A percentile compares a stretch with the other conserved stretches of the same genome.
Evolutionary conservation across 2,113 vertebrate species (phyloP).

Genomic region (Plectropomus leopardus): DNA sequence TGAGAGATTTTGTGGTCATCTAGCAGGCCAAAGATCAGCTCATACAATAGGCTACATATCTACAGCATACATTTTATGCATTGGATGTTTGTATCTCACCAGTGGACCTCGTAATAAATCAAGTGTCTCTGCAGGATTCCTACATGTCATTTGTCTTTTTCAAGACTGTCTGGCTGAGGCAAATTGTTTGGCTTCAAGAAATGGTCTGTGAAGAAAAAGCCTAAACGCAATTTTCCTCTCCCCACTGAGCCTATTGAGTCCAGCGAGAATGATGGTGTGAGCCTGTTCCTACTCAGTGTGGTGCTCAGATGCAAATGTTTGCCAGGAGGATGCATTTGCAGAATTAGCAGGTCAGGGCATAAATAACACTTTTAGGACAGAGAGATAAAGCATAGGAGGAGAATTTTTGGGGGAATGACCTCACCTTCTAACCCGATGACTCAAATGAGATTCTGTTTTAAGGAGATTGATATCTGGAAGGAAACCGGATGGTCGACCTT

Average conservation of each 20-base stretch:
- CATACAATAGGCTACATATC: not conserved
- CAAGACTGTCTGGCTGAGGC: slow-evolving; percentile 14
- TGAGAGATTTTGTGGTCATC: not conserved
- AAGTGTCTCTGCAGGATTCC: not conserved
- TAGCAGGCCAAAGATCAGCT: not conserved
- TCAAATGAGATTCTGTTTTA: slow-evolving; percentile 48
- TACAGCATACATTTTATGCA: not conserved
- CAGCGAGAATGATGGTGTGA: slow-evolving; percentile 18
- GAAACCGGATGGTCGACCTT: slow-evolving; percentile 10
- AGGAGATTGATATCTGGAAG: slow-evolving; percentile 50
- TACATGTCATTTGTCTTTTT: slow-evolving; percentile 24
- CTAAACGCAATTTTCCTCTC: not conserved
- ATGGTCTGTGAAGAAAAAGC: slow-evolving; percentile 4
- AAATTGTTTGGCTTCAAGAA: slow-evolving; percentile 13
- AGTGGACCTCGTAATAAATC: not conserved
- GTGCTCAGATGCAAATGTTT: slow-evolving; percentile 20
- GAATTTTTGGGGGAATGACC: slow-evolving; percentile 55
- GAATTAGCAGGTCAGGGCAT: slow-evolving; percentile 52
- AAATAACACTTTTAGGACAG: slow-evolving; percentile 47
- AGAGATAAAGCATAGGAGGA: not conserved
- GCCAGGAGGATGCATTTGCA: slow-evolving; percentile 44
- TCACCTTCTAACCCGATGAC: slow-evolving; percentile 18
- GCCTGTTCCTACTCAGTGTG: slow-evolving; percentile 26
- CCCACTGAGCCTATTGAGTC: slow-evolving; percentile 24
- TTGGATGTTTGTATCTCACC: not conserved